These are phyloP conservation scores for Cherax quadricarinatus DNA, from an alignment of 1,140 invertebrate species.

Conservation along the genomic window DNA sequence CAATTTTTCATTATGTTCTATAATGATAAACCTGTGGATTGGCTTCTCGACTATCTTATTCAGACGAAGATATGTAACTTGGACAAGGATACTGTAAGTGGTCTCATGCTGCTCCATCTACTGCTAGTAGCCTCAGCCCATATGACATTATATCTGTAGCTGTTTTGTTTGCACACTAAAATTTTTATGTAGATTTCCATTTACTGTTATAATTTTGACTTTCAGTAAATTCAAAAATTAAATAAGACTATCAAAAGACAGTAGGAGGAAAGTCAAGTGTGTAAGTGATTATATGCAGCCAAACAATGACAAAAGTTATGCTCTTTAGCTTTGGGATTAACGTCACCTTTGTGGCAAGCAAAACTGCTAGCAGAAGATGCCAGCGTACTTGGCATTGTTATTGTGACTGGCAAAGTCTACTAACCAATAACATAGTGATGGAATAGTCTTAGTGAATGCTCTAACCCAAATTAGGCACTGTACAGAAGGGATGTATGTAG, in stretches of 20 bases:
- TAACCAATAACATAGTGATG: conserved; percentile 56
- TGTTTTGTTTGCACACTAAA: neutral
- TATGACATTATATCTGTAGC: neutral
- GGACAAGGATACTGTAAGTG: conserved; percentile 87
- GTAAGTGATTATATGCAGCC: neutral
- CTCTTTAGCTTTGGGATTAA: neutral
- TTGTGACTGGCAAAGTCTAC: conserved; percentile 34
- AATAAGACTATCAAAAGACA: neutral
- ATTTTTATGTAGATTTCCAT: neutral
- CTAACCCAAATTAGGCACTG: conserved; percentile 2
- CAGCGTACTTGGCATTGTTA: conserved; percentile 23
- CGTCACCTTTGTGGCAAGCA: neutral
- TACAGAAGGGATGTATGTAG: conserved; percentile 33
- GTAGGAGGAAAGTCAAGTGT: neutral
- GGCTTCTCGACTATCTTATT: conserved; percentile 94
- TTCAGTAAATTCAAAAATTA: neutral
- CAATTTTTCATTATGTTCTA: conserved; percentile 97
- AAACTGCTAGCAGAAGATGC: conserved; percentile 39
- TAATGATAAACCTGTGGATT: conserved; percentile 97
- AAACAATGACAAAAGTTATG: neutral
- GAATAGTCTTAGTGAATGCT: conserved; percentile 40
- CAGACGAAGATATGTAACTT: conserved; percentile 93
- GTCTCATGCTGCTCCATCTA: conserved; percentile 23
- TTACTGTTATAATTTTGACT: neutral
- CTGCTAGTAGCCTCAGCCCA: conserved; percentile 40